Conservation (phyloP, 2,797 vertebrate species). For the Macropus fuliginosus region DNA sequence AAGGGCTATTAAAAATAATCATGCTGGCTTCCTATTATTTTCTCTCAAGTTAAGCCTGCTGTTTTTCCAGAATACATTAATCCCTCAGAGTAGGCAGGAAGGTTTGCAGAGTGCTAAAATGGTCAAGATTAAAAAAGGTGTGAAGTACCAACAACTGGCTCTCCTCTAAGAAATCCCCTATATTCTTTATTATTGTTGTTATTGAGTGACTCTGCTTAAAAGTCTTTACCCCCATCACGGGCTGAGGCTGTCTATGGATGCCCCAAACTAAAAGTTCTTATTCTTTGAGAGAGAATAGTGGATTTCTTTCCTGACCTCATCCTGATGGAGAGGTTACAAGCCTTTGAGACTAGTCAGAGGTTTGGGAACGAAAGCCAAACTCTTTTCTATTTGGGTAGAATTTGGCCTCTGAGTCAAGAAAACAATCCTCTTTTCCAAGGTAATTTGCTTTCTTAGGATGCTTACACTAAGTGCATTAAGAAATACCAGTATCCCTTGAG, state of each 20-base stretch:
- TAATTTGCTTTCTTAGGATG: background rate
- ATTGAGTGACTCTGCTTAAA: background rate
- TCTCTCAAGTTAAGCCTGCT: slow-evolving; percentile 30
- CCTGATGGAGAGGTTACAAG: background rate
- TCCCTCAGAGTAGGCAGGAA: background rate
- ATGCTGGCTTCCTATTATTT: slow-evolving; percentile 40
- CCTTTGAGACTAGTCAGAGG: background rate
- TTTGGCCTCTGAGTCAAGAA: background rate
- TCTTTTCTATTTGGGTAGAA: background rate
- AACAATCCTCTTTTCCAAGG: background rate
- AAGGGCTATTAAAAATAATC: slow-evolving; percentile 54
- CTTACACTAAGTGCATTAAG: background rate
- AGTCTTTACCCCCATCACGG: background rate
- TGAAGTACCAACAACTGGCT: background rate
- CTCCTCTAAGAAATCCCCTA: background rate
- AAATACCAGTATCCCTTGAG: background rate
- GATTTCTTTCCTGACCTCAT: background rate
- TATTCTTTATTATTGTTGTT: background rate
- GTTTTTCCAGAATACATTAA: slow-evolving; percentile 41
- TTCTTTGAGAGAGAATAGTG: background rate
- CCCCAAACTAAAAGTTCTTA: background rate
- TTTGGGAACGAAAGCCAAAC: background rate
- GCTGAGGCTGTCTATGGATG: background rate
- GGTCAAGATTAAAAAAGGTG: background rate
- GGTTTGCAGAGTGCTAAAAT: background rate